A percentile compares a stretch with the other conserved stretches of the same genome.
These are phyloP conservation scores for Uloborus plumipes DNA, from an alignment of 2,888 invertebrate species.

Conservation along the genomic window DNA sequence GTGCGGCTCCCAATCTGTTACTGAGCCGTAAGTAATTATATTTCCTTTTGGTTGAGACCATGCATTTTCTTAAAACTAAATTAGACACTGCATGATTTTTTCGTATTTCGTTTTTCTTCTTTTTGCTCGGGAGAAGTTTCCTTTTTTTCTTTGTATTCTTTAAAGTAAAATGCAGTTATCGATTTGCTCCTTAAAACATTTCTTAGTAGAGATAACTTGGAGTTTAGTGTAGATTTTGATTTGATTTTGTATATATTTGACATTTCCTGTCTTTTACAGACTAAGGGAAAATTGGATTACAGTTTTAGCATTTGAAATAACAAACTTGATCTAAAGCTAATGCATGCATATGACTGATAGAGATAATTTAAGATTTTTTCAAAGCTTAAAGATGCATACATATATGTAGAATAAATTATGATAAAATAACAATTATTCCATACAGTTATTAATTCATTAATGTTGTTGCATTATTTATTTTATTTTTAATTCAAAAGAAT, in stretches of 20 bases:
- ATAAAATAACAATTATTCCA: no score
- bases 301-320: no score
- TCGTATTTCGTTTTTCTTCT: constrained; percentile 1
- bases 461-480: no score
- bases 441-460: no score
- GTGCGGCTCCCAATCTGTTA: constrained; percentile 53
- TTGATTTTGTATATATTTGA: constrained; percentile 5
- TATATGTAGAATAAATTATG: no score
- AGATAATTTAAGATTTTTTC: no score
- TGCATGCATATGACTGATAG: no score
- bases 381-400: no score
- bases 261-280: no score
- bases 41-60: constrained; percentile 56
- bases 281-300: no score
- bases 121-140: background rate
- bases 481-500: no score
- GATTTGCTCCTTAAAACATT: constrained; percentile 7
- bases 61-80: constrained; percentile 60
- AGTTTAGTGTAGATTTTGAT: constrained; percentile 5
- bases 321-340: no score
- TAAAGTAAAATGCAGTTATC: constrained; percentile 21
- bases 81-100: constrained; percentile 33
- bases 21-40: constrained; percentile 59
- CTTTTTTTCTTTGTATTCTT: constrained; percentile 14
- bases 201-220: constrained; percentile 3